Evolutionary conservation across 1,140 invertebrate species (phyloP).

Genomic region (Muscidifurax raptorellus): DNA sequence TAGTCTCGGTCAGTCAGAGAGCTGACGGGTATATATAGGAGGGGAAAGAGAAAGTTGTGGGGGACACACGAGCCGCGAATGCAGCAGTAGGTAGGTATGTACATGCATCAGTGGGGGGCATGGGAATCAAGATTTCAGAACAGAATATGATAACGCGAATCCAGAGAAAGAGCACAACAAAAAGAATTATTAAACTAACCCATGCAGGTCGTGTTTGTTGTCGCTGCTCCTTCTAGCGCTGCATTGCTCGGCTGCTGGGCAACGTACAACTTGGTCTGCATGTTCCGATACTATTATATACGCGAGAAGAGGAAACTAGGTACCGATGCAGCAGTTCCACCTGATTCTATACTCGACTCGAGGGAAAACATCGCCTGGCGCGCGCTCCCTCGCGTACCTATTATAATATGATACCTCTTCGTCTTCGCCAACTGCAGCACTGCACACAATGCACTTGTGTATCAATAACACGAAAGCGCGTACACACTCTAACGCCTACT

Average conservation of each 20-base stretch:
- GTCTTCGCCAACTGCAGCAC: neutral
- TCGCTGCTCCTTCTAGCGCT: slow-evolving; percentile 6
- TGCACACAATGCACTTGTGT: neutral
- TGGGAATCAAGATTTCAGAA: neutral
- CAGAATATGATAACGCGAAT: neutral
- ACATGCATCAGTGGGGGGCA: neutral
- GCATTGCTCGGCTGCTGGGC: neutral
- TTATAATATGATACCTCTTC: neutral
- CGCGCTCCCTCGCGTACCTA: neutral
- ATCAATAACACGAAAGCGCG: neutral
- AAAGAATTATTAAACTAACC: slow-evolving; percentile 23
- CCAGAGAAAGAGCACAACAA: neutral
- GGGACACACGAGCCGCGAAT: neutral
- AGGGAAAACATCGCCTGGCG: slow-evolving; percentile 21
- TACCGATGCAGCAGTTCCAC: neutral
- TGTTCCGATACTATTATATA: neutral
- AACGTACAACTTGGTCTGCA: neutral
- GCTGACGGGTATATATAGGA: neutral
- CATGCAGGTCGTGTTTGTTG: neutral
- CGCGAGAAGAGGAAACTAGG: neutral
- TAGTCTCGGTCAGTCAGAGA: neutral
- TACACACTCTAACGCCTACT: neutral
- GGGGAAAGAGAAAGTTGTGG: slow-evolving; percentile 45
- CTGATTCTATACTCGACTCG: neutral
- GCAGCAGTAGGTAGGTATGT: slow-evolving; percentile 19